Conservation (phyloP, 53 echinoderm and acorn worm genomes). For the Apostichopus leukothele region DNA sequence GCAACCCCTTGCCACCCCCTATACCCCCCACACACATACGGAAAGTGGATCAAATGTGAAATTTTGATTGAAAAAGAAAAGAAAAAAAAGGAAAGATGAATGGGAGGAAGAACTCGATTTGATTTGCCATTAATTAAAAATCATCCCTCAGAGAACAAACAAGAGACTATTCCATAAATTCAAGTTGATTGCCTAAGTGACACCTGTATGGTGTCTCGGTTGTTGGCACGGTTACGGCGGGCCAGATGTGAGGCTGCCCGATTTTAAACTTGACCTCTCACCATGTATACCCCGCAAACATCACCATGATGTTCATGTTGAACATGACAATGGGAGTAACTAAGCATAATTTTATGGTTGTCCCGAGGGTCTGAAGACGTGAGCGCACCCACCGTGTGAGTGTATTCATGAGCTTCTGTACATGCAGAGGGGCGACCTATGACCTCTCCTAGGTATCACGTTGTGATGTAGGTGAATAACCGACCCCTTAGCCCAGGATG, state of each 20-base stretch:
- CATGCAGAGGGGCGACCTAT: neutral
- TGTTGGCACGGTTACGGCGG: slow-evolving; percentile 1
- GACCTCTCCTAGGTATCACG: slow-evolving; percentile 15
- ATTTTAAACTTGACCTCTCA: slow-evolving; percentile 23
- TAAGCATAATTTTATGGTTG: slow-evolving; percentile 6
- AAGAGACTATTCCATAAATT: too few species aligned
- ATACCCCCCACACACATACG: too few species aligned
- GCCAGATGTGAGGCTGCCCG: slow-evolving; percentile 7
- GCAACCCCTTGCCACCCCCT: too few species aligned
- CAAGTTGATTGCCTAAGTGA: too few species aligned
- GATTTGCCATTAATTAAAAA: too few species aligned
- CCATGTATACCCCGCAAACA: neutral
- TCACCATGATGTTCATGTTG: slow-evolving; percentile 18
- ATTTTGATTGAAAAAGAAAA: too few species aligned
- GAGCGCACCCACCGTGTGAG: neutral
- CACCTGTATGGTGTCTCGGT: neutral
- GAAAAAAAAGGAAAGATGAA: too few species aligned
- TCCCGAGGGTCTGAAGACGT: slow-evolving; percentile 32
- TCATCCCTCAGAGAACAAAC: too few species aligned
- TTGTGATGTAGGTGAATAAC: slow-evolving; percentile 39
- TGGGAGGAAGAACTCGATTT: too few species aligned
- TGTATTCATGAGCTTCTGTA: neutral
- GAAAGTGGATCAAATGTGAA: too few species aligned
- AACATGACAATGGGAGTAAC: slow-evolving; percentile 22
- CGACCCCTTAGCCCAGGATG: slow-evolving; percentile 21